Evolutionary conservation across 2,113 vertebrate species (phyloP).

Genomic region (Abramis brama): DNA sequence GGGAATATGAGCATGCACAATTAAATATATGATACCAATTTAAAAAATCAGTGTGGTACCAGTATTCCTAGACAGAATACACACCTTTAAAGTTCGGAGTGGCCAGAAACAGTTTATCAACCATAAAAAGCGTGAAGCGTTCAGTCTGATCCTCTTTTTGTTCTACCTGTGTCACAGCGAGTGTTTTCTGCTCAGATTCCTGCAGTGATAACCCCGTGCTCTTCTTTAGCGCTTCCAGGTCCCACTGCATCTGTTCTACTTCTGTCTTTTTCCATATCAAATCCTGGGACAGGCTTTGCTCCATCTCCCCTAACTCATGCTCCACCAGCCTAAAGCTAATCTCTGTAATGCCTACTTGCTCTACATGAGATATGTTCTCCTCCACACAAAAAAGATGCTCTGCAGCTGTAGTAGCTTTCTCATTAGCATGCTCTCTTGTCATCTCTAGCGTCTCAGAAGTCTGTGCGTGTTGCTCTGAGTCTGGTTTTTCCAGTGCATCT

Average conservation of each 20-base stretch:
- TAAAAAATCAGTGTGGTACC: neutral
- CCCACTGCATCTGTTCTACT: constrained; percentile 20
- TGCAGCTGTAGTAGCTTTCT: neutral
- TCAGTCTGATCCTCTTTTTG: constrained; percentile 41
- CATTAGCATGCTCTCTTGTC: constrained; percentile 1
- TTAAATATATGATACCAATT: neutral
- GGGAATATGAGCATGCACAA: neutral
- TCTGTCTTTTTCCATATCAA: constrained; percentile 1
- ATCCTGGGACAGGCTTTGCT: neutral
- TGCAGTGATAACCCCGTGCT: neutral
- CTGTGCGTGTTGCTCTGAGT: neutral
- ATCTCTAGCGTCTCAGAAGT: constrained; percentile 5
- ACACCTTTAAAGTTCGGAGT: constrained; percentile 64
- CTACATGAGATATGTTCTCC: constrained; percentile 13
- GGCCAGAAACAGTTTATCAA: constrained; percentile 70
- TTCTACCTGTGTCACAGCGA: constrained; percentile 28
- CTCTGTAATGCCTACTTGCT: neutral
- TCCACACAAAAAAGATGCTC: neutral
- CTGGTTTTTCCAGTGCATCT: neutral
- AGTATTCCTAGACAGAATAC: constrained; percentile 5
- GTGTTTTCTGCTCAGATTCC: constrained; percentile 18
- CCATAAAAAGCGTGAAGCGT: constrained; percentile 62
- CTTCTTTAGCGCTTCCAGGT: neutral
- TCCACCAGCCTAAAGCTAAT: neutral
- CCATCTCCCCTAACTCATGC: neutral